Conservation (phyloP, 2,797 vertebrate species). For the Dipus sagitta region DNA sequence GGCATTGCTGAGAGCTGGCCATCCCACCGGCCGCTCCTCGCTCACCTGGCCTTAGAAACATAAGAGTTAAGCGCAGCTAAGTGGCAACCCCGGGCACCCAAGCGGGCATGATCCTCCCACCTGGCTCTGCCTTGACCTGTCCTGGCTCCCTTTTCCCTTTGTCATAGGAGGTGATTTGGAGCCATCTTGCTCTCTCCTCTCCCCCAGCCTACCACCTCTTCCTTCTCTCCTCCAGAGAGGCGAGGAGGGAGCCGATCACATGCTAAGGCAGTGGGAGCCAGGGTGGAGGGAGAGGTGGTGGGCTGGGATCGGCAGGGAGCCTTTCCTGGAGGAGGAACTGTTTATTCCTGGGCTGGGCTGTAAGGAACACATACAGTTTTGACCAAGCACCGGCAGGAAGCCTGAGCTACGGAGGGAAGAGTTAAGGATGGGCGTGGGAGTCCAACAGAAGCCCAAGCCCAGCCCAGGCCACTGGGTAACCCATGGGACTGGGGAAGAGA, state of each 20-base stretch:
- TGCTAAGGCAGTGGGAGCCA: neutral
- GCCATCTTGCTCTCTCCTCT: neutral
- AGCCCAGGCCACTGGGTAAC: neutral
- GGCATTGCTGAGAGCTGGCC: neutral
- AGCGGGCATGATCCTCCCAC: neutral
- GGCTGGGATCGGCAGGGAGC: neutral
- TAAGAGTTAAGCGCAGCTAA: neutral
- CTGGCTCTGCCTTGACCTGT: neutral
- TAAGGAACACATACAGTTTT: neutral
- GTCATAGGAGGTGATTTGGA: neutral
- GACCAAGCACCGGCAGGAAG: neutral
- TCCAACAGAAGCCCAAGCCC: neutral
- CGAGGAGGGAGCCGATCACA: neutral
- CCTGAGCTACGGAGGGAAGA: neutral
- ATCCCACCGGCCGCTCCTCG: too few species aligned
- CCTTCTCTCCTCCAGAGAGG: neutral
- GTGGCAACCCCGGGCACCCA: rapidly evolving
- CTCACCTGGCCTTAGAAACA: too few species aligned
- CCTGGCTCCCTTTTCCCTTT: neutral
- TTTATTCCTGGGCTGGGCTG: neutral
- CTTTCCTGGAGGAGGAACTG: constrained; percentile 26
- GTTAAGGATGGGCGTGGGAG: neutral
- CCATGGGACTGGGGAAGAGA: neutral
- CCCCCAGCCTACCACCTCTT: neutral
- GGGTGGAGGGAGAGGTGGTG: neutral